Conservation (phyloP, 2,888 invertebrate species). For the Chymomyza amoena region DNA sequence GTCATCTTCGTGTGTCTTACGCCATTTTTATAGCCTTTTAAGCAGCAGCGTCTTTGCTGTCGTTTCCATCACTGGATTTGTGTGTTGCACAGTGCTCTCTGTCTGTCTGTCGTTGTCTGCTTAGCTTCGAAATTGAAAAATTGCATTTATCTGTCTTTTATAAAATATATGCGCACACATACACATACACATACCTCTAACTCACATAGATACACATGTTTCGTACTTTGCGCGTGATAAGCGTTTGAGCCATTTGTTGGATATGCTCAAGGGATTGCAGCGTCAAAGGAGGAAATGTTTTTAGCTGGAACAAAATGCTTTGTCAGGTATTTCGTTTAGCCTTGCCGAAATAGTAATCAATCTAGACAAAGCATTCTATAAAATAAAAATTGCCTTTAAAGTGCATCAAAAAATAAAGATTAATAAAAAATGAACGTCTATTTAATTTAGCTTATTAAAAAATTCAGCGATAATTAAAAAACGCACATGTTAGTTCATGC, state of each 20-base stretch:
- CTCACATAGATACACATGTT: not conserved
- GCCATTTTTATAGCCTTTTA: conserved; percentile 57
- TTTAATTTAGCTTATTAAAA: not conserved
- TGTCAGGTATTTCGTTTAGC: not conserved
- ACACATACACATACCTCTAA: not conserved
- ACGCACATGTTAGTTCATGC: conserved; percentile 27
- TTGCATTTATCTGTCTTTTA: conserved; percentile 61
- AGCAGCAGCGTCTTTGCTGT: conserved; percentile 52
- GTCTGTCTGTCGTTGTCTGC: too few species aligned
- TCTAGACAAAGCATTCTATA: conserved; percentile 30
- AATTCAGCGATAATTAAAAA: conserved; percentile 22
- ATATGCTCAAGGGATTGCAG: not conserved
- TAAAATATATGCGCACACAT: conserved; percentile 47
- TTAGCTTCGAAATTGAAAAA: conserved; percentile 60
- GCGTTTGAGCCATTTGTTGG: conserved; percentile 47
- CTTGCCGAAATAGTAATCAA: not conserved
- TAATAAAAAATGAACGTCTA: conserved; percentile 12
- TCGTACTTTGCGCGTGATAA: conserved; percentile 36
- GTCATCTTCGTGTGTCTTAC: not conserved
- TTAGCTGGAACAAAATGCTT: not conserved
- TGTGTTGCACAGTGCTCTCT: conserved; percentile 6
- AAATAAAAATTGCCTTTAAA: not conserved
- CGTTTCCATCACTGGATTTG: conserved; percentile 14
- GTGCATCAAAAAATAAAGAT: conserved; percentile 22
- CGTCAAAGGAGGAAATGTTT: not conserved